Base-by-base conservation (phyloP, 2,888 invertebrate genomes). In the Nomada lathburiana region DNA sequence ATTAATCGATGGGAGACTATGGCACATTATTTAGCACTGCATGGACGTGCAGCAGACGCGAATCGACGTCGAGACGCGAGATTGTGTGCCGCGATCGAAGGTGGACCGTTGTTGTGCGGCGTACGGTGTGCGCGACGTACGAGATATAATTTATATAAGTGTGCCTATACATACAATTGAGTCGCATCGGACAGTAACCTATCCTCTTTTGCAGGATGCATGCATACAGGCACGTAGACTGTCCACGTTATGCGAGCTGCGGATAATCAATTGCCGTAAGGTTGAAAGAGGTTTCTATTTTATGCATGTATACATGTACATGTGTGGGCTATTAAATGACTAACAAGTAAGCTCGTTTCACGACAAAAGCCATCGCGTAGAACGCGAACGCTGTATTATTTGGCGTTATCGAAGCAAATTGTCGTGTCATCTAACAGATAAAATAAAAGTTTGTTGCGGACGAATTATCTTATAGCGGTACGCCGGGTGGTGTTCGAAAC, bases 391-490 rank as follows among this genome's bases (percentile, higher is more conserved):
- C 16, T 9, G 59, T 13, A 16, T 59, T 26, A 29, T 59, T 59
- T 59, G 13, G 59, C 20, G 16, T 44, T 47, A 47, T 2, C 10
- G 29, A 18, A 36, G 18, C 7, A 42, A 42, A 63, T 52, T 53
- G 23, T 42, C 36, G 50, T 53, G 62, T 55, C 52, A 47, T 63
- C 53, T 53, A 20, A 50, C 44, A 29, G 13, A n/a, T 47, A 47
- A 0, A 13, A 60, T 29, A 16, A 29, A 60, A 59, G 59, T 59
- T 70, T 3, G 29, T 23, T 18, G 42, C n/a, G 18, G 23, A 55
- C 67, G 55, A 68, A 68, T 68, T 68, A 68, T 68, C 67, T 68
- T 68, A 68, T 68, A 55, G 68, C 55, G 55, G 5, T 23, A 7
- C 23, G 50, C 16, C 52, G 36, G 13, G 20, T n/a, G 18, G 55